phyloP scores from a whole-genome alignment of 1,140 invertebrate species.

The Aricia agestis region DNA sequence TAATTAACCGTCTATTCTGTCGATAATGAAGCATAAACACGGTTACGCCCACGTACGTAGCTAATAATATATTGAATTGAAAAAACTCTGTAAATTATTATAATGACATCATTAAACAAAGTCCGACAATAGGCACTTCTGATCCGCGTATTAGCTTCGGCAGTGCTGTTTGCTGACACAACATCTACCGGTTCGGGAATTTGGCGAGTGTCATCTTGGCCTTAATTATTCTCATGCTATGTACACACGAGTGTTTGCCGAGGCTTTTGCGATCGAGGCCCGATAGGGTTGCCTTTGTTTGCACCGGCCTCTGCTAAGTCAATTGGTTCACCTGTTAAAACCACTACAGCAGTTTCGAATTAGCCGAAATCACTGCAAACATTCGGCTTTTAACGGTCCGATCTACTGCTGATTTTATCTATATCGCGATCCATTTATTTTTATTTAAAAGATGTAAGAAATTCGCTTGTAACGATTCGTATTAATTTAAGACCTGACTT shows the following conservation, averaged over 20 bases:
- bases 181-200: slow-evolving; percentile 59
- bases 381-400: neutral
- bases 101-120: slow-evolving; percentile 9
- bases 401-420: slow-evolving; percentile 11
- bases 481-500: slow-evolving; percentile 14
- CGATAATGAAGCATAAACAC: slow-evolving; percentile 9
- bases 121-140: slow-evolving; percentile 9
- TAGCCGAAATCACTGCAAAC: slow-evolving; percentile 29
- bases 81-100: slow-evolving; percentile 6
- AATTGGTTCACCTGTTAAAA: slow-evolving; percentile 43
- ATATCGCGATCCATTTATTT: neutral
- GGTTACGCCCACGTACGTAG: neutral
- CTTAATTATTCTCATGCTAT: slow-evolving; percentile 53
- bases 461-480: slow-evolving; percentile 5
- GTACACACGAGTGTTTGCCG: slow-evolving; percentile 48
- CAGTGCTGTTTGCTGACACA: slow-evolving; percentile 53
- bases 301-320: slow-evolving; percentile 38
- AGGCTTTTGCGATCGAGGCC: slow-evolving; percentile 60
- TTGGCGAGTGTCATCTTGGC: slow-evolving; percentile 54
- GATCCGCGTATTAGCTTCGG: slow-evolving; percentile 23
- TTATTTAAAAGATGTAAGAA: neutral
- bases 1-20: slow-evolving; percentile 14
- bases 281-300: slow-evolving; percentile 57
- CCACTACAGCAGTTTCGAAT: slow-evolving; percentile 38
- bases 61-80: slow-evolving; percentile 1